These are phyloP conservation scores for Zonitis immaculata DNA, from an alignment of 2,888 invertebrate genomes.

Conservation along the genomic window DNA sequence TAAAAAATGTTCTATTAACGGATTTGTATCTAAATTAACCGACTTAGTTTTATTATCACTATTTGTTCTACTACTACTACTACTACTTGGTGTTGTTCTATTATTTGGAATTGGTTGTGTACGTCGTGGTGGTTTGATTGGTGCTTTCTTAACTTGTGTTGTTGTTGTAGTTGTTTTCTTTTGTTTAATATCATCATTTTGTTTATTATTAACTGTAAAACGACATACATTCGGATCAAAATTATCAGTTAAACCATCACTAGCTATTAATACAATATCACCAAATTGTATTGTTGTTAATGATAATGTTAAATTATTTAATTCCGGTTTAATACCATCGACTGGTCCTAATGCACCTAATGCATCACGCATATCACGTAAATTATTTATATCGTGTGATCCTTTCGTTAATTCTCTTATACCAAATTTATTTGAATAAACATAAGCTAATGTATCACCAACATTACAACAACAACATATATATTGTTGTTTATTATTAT, in stretches of 20 bases:
- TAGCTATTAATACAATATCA: slow-evolving; percentile 81
- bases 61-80: neutral
- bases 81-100: neutral
- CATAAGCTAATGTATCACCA: slow-evolving; percentile 84
- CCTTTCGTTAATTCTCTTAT: slow-evolving; percentile 79
- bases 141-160: slow-evolving; percentile 23
- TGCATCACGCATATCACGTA: slow-evolving; percentile 85
- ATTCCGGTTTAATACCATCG: slow-evolving; percentile 77
- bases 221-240: slow-evolving; percentile 89
- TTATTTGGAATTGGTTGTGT: slow-evolving; percentile 39
- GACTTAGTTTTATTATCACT: neutral
- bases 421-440: slow-evolving; percentile 70
- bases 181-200: slow-evolving; percentile 37
- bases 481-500: slow-evolving; percentile 49
- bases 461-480: slow-evolving; percentile 84
- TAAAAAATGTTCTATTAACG: slow-evolving; percentile 42
- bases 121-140: slow-evolving; percentile 35
- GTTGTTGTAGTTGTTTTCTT: slow-evolving; percentile 21
- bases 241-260: slow-evolving; percentile 88
- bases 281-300: slow-evolving; percentile 74
- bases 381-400: slow-evolving; percentile 76
- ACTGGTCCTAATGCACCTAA: slow-evolving; percentile 84
- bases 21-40: slow-evolving; percentile 35
- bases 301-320: slow-evolving; percentile 80
- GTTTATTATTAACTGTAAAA: slow-evolving; percentile 64